phyloP scores from a whole-genome alignment of 2,888 invertebrate genomes.

The Athetis lepigone region DNA sequence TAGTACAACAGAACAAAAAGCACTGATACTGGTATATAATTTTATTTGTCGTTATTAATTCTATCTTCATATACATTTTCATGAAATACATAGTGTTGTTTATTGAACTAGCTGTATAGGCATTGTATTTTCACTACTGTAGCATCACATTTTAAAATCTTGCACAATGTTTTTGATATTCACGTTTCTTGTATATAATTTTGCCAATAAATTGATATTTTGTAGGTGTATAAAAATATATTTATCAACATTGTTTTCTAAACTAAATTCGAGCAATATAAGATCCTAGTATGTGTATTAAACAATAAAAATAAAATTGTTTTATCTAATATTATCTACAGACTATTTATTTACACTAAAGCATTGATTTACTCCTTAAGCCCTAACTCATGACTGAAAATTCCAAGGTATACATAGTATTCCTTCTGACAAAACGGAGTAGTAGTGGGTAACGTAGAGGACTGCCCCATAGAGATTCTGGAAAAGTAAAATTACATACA shows the following conservation, averaged over 20 bases:
- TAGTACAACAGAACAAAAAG: constrained; percentile 92
- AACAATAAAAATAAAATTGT: constrained; percentile 35
- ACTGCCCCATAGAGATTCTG: constrained; percentile 92
- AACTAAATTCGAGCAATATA: constrained; percentile 40
- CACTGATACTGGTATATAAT: constrained; percentile 76
- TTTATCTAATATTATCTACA: constrained; percentile 42
- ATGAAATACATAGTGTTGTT: constrained; percentile 43
- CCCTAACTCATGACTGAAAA: constrained; percentile 89
- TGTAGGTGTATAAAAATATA: constrained; percentile 54
- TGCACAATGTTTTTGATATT: constrained; percentile 15
- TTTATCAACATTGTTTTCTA: constrained; percentile 41
- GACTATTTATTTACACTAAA: constrained; percentile 45
- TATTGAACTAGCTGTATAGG: constrained; percentile 42
- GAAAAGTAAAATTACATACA: constrained; percentile 62
- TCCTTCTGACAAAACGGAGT: constrained; percentile 97
- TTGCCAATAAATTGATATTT: constrained; percentile 45
- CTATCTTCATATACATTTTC: constrained; percentile 56
- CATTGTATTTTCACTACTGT: constrained; percentile 13
- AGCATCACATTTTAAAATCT: constrained; percentile 38
- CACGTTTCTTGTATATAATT: constrained; percentile 55
- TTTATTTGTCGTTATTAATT: constrained; percentile 65
- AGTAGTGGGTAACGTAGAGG: constrained; percentile 96
- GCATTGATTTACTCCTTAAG: constrained; percentile 4
- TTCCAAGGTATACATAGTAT: constrained; percentile 98
- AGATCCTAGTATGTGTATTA: constrained; percentile 20